Base-by-base conservation (phyloP, 2,888 invertebrate genomes). In the Chrysolina haemoptera region DNA sequence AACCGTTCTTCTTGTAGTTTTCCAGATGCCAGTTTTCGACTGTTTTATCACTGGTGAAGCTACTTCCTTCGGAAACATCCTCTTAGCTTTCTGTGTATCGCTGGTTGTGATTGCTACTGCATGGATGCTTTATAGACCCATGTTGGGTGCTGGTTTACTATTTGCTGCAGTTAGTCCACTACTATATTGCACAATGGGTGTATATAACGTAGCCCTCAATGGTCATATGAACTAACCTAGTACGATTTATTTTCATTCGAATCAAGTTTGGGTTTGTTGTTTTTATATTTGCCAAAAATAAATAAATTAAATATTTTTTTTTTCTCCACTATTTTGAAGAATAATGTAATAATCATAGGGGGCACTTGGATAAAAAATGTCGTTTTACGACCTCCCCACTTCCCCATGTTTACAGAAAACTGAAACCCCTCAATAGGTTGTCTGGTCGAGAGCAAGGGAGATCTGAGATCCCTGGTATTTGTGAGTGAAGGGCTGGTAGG, bases 61-160 rank as follows among this genome's bases (percentile, higher is more conserved):
- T 9, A 88, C 89, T 0, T 87, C 89, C 3, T 87, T 88, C 1
- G 86, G 88, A 0, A 90, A 90, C 81, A 83, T 90, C 10, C 81
- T 89, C 18, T 85, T 90, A 43, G 89, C 91, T 0, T 83, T 90
- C 40, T 90, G 90, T 0, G 77, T 89, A 53, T 88, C 90, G 10
- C 79, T 90, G 46, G 84, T 89, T 35, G 87, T 90, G 18, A 89
- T 90, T 11, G 89, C 91, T 1, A 83, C 89, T 16, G 89, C 90
- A 11, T 91, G 91, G 91, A 86, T 90, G 18, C 78, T 89, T 46
- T 89, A 90, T 80, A 86, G 90, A 67, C 91, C 91, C 10, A 87
- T 90, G 88, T 85, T 91, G 50, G 90, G 89, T 1, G 88, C 88
- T 72, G 89, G 89, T 10, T 83, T 91, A 27, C 81, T 91, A 43